Evolutionary conservation across 2,113 vertebrate genomes (phyloP).

Genomic region (Aix galericulata): DNA sequence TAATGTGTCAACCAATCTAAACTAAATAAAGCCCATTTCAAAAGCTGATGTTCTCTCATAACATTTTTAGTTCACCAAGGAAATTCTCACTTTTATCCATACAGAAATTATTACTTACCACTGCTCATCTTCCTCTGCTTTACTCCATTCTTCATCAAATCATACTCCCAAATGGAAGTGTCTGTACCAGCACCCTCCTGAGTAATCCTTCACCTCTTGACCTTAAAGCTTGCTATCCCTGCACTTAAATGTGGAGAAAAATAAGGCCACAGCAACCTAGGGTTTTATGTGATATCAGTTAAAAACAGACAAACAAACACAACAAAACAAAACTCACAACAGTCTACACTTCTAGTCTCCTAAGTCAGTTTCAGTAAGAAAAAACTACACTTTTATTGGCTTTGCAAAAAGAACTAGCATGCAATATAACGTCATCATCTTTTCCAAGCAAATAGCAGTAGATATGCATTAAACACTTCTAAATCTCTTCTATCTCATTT

Average conservation of each 20-base stretch:
- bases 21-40: background rate
- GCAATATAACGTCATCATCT: slow-evolving; percentile 48
- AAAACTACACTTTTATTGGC: slow-evolving; percentile 31
- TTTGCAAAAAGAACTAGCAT: slow-evolving; percentile 55
- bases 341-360: background rate
- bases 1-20: background rate
- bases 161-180: background rate
- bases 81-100: background rate
- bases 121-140: slow-evolving; percentile 19
- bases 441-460: slow-evolving; percentile 46
- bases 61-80: background rate
- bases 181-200: background rate
- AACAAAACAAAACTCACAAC: background rate
- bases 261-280: background rate
- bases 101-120: slow-evolving; percentile 50
- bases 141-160: slow-evolving; percentile 5
- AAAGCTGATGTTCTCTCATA: background rate
- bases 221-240: background rate
- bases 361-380: background rate
- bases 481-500: slow-evolving; percentile 66
- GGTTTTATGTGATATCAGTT: background rate
- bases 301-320: background rate
- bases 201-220: slow-evolving; percentile 15
- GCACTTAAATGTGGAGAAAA: background rate
- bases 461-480: slow-evolving; percentile 47